These are phyloP conservation scores for Gryllus bimaculatus DNA, from an alignment of 1,140 invertebrate species.

Conservation along the genomic window DNA sequence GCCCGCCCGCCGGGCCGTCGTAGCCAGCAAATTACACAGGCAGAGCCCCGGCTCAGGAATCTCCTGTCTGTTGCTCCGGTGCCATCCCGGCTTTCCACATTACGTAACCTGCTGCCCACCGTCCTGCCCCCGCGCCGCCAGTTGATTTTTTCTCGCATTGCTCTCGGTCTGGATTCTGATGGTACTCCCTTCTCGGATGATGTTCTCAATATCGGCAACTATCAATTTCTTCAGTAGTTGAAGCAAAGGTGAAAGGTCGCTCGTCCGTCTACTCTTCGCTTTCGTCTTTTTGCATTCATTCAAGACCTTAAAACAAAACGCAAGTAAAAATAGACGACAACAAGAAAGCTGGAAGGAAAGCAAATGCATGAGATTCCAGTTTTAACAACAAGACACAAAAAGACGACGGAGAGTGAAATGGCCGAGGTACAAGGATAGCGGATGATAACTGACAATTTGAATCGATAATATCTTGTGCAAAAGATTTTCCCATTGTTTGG, in stretches of 20 bases:
- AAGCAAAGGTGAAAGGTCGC: neutral
- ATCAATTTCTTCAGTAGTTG: conserved; percentile 1
- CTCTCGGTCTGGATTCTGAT: neutral
- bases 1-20: neutral
- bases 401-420: neutral
- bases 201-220: neutral
- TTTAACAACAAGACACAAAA: neutral
- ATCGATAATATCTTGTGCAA: conserved; percentile 1
- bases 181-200: neutral
- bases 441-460: neutral
- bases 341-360: neutral
- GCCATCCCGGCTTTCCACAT: neutral
- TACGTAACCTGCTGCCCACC: neutral
- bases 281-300: neutral
- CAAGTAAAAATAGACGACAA: neutral
- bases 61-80: neutral
- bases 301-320: neutral
- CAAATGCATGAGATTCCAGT: neutral
- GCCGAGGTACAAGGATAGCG: neutral
- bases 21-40: neutral
- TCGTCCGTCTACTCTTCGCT: neutral
- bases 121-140: neutral
- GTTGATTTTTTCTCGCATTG: neutral
- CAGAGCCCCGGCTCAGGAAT: neutral
- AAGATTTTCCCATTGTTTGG: neutral